Evolutionary conservation across 2,113 vertebrate genomes (phyloP), one percentile per base, ranked within the genome.

Genomic region (Tachycineta bicolor): DNA sequence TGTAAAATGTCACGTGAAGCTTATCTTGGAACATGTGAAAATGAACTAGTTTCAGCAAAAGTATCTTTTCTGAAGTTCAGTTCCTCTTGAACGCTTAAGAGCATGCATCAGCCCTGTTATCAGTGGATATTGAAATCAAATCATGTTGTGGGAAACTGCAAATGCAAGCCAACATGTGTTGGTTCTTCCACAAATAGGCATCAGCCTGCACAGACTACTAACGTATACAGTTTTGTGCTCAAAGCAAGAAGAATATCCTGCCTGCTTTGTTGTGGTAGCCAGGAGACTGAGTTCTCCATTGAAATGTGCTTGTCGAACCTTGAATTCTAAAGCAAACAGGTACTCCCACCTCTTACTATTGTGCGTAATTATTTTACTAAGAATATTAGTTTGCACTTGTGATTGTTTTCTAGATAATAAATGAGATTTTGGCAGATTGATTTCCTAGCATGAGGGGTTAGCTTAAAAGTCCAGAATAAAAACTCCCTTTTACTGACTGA

Each of bases 221-320:
- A 74, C 9, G 0, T 34, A 47, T 8, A 63, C 71, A 67, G 79
- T 65, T 90, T 75, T 55, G 71, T 55, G 59, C 71, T 91, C 44
- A 44, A 71, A 90, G 75, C 64, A 90, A 88, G 87, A 87, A 67
- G 59, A 92, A 83, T 92, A 93, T 65, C 56, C 33, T 78, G 41
- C 69, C 60, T 86, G 71, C 85, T 95, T 89, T 94, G 85, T 84
- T 93, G 73, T 83, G 83, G 85, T 78, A 96, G 92, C 64, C 79
- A 62, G 85, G 79, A 96, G 85, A 90, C 79, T 1, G 6, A 82
- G 31, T 55, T 91, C 75, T 86, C 74, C 78, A 70, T 52, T 75
- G 60, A 96, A 90, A 89, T 1, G 41, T 81, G 73, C 58, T 83
- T 90, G 83, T 70, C 2, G 0, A 83, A 73, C 85, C 59, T 71